These are phyloP conservation scores for Novumbra hubbsi DNA, from an alignment of 2,797 vertebrate genomes.

Conservation along the genomic window DNA sequence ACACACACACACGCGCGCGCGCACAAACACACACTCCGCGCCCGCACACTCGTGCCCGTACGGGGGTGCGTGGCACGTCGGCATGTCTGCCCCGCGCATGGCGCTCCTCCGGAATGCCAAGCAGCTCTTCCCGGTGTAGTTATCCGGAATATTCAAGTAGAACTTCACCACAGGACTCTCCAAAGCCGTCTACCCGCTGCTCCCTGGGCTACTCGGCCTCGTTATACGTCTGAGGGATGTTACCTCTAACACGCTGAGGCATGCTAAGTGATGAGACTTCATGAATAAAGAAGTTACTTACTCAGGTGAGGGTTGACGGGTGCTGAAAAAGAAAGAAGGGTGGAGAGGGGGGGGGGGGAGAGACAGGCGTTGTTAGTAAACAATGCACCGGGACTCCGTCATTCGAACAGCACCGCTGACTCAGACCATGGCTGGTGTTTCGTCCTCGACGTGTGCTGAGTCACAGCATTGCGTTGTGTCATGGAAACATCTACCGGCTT, in stretches of 20 bases:
- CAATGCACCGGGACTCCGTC: background rate
- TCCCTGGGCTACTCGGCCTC: conserved; percentile 12
- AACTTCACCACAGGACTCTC: conserved; percentile 29
- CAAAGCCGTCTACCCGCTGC: conserved; percentile 29
- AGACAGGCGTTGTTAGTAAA: conserved; percentile 49
- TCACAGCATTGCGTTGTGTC: background rate
- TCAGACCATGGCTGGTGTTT: conserved; percentile 17
- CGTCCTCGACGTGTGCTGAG: background rate
- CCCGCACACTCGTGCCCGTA: no score
- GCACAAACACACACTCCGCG: background rate
- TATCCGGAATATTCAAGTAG: conserved; percentile 32
- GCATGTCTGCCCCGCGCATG: conserved; percentile 4
- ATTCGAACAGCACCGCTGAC: conserved; percentile 29
- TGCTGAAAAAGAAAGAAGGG: conserved; percentile 75
- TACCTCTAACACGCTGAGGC: conserved; percentile 17
- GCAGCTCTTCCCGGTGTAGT: conserved; percentile 16
- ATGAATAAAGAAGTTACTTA: conserved; percentile 78
- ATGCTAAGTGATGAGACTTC: conserved; percentile 39
- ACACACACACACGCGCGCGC: background rate
- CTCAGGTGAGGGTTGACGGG: conserved; percentile 96
- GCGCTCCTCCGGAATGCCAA: conserved; percentile 11
- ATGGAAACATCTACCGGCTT: background rate
- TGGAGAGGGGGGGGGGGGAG: background rate
- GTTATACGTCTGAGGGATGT: conserved; percentile 26
- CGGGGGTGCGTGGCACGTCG: no score